Base-by-base conservation (phyloP, 2,888 invertebrate genomes). In the Xylota sylvarum region DNA sequence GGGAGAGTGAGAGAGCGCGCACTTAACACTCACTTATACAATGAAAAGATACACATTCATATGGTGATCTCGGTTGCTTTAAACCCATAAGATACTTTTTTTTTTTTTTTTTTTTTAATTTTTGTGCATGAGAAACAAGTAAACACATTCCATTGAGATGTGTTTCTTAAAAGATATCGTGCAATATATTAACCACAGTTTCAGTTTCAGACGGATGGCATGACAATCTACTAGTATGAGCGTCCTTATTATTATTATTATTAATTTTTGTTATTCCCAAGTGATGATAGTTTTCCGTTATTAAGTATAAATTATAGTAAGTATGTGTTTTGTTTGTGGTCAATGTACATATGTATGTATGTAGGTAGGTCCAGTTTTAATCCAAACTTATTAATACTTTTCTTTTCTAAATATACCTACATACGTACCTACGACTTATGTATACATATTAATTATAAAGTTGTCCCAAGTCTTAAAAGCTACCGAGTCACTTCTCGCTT, bases 71-170 rank as follows among this genome's bases (percentile, higher is more conserved):
- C 73, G 65, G 56, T 70, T 86, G 65, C 50, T 70, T 86, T 76
- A 85, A 72, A 82, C 82, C 73, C 86, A 86, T 86, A 86, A 86
- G 82, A 86, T 86, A 86, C 77, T 65, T 73, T 72, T 48, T 55
- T 72, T 72, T 76, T 60, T 50, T 70, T 27, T 50, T 73, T 32
- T 35, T 37, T 55, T 46, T 43, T 62, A 62, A 72, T 77, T 80
- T 80, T 74, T 80, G 84, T 84, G 80, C 84, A 84, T 81, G 85
- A 85, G 76, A 77, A 77, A 86, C 82, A 86, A 86, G 86, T 86
- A 82, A 86, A 86, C 86, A 86, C 86, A 86, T 86, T 86, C 86
- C 86, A 78, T 86, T 77, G 85, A 86, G 85, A 86, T 86, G 85
- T 86, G 85, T 77, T 86, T 82, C 85, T 77, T 81, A 82, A 86